Percentiles rank a stretch among this genome's conserved stretches.
Conservation (phyloP, 92 coral and sea anemone genomes). For the Palythoa grandis region DNA sequence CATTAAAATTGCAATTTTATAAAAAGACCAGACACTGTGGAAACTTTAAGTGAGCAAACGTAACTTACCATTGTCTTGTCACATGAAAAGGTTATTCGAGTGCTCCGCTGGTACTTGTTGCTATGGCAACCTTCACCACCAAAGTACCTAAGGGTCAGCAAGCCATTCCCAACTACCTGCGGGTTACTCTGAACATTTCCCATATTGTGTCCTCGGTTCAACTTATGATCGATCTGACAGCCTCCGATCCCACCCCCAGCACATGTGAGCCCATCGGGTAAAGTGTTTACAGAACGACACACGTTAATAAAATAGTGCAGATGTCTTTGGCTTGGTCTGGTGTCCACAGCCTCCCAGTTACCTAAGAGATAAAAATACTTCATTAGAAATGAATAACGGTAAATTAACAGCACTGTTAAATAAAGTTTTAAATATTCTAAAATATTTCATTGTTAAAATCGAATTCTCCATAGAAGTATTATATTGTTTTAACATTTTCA, state of each 20-base stretch:
- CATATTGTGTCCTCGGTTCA: slow-evolving; percentile 63
- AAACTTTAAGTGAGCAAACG: not conserved
- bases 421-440: too few relatives aligned
- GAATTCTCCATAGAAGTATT: too few relatives aligned
- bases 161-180: slow-evolving; percentile 49
- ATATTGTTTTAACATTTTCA: too few relatives aligned
- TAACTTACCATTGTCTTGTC: slow-evolving; percentile 71
- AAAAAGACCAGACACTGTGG: too few relatives aligned
- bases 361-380: slow-evolving; percentile 51
- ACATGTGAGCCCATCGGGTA: slow-evolving; percentile 44
- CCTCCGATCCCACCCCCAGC: slow-evolving; percentile 81
- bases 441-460: too few relatives aligned
- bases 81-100: slow-evolving; percentile 82
- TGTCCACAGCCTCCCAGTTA: slow-evolving; percentile 97
- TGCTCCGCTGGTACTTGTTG: slow-evolving; percentile 73
- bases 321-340: slow-evolving; percentile 68
- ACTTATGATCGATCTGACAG: slow-evolving; percentile 80
- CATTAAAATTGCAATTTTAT: too few relatives aligned
- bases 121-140: slow-evolving; percentile 88
- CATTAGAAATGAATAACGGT: too few relatives aligned
- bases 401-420: too few relatives aligned
- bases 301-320: slow-evolving; percentile 91
- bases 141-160: slow-evolving; percentile 72
- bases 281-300: slow-evolving; percentile 73
- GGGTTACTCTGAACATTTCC: slow-evolving; percentile 85